Evolutionary conservation across 2,888 invertebrate species (phyloP).

Genomic region (Lasius fuliginosus): DNA sequence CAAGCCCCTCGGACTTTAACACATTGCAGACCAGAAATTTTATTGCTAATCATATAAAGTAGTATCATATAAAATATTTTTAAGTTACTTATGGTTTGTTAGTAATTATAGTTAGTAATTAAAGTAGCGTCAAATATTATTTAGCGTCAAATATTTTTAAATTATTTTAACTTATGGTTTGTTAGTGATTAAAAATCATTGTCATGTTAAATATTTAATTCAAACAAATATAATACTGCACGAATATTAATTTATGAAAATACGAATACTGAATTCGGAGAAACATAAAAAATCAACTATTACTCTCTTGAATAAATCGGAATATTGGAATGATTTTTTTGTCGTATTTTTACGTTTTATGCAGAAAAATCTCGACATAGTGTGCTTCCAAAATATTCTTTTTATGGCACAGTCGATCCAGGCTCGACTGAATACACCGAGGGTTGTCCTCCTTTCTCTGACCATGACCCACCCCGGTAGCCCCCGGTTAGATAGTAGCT

Average conservation of each 20-base stretch:
- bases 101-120: too few relatives aligned
- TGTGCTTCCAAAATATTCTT: constrained; percentile 9
- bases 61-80: too few relatives aligned
- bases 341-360: not conserved
- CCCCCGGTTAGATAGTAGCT: constrained; percentile 60
- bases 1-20: too few relatives aligned
- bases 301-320: not conserved
- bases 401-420: constrained; percentile 39
- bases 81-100: too few relatives aligned
- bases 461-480: constrained; percentile 84
- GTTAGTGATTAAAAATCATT: too few relatives aligned
- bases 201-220: too few relatives aligned
- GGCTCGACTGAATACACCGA: constrained; percentile 62
- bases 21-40: too few relatives aligned
- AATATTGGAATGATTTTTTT: not conserved
- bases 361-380: not conserved
- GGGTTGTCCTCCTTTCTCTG: constrained; percentile 84
- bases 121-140: too few relatives aligned
- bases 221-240: too few relatives aligned
- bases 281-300: not conserved
- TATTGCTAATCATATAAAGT: too few relatives aligned
- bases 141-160: too few relatives aligned
- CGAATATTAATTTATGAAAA: not conserved
- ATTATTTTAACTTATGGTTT: too few relatives aligned
- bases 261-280: not conserved